phyloP scores from a whole-genome alignment of 2,888 invertebrate species.

The Onthophagus sagittarius region DNA sequence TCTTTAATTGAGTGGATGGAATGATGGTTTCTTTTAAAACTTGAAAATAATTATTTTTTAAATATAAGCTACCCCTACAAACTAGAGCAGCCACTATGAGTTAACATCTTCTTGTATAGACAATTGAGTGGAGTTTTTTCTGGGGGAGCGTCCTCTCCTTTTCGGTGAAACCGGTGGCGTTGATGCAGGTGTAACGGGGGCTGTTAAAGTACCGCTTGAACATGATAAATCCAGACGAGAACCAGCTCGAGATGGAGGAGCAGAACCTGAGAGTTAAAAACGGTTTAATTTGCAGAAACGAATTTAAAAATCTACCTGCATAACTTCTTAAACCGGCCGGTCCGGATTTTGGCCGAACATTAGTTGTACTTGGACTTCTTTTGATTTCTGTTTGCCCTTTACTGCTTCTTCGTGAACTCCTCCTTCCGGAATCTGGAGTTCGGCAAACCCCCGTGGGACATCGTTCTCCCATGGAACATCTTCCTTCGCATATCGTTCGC shows the following conservation, averaged over 20 bases:
- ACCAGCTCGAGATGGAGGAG: conserved; percentile 69
- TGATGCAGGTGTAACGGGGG: conserved; percentile 68
- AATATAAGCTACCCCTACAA: background rate
- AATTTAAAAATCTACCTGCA: conserved; percentile 49
- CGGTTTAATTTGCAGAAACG: background rate
- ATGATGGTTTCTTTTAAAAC: background rate
- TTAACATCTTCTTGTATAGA: conserved; percentile 35
- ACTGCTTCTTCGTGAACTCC: conserved; percentile 33
- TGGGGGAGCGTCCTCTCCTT: conserved; percentile 42
- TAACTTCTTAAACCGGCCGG: conserved; percentile 77
- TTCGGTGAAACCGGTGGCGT: conserved; percentile 74
- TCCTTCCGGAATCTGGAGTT: conserved; percentile 30
- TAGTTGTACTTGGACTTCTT: conserved; percentile 45
- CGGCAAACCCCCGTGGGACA: conserved; percentile 70
- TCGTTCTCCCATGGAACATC: conserved; percentile 76
- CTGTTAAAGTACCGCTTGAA: conserved; percentile 65
- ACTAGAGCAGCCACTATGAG: conserved; percentile 29
- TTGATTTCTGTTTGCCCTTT: conserved; percentile 41
- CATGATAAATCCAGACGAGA: conserved; percentile 67
- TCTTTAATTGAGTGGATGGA: background rate
- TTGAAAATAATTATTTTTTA: background rate
- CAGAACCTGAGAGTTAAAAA: conserved; percentile 53
- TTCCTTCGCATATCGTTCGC: conserved; percentile 81
- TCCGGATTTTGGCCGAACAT: conserved; percentile 68
- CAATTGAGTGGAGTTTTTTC: conserved; percentile 18